These are phyloP conservation scores for Exaiptasia diaphana DNA, from an alignment of 64 coral and sea anemone genomes.

Conservation along the genomic window DNA sequence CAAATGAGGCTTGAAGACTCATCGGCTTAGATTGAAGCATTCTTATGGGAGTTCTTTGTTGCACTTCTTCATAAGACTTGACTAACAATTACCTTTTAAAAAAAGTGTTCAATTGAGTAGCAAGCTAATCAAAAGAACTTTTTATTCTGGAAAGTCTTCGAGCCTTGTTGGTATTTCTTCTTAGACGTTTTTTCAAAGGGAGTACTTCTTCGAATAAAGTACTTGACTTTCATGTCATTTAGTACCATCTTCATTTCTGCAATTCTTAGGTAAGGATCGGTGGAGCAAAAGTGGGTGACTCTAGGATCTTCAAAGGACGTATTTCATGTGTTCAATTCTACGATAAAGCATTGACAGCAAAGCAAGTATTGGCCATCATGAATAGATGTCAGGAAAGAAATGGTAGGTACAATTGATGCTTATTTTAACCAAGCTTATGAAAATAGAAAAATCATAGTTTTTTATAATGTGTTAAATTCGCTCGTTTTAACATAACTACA, in stretches of 20 bases:
- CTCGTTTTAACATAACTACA: too few relatives aligned
- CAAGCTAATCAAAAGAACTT: neutral
- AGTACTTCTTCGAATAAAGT: neutral
- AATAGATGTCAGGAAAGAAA: too few relatives aligned
- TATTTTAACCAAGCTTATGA: too few relatives aligned
- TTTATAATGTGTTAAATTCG: too few relatives aligned
- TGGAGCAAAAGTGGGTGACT: neutral
- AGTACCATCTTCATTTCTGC: neutral
- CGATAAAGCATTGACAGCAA: constrained; percentile 52
- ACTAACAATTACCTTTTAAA: too few relatives aligned
- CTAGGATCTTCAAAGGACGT: constrained; percentile 51
- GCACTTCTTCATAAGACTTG: too few relatives aligned
- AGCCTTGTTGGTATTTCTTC: neutral
- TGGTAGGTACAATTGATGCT: too few relatives aligned
- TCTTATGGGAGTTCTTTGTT: too few relatives aligned
- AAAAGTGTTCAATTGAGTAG: neutral
- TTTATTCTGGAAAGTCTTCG: neutral
- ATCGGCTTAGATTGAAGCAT: too few relatives aligned
- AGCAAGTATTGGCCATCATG: constrained; percentile 32
- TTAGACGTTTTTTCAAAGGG: neutral
- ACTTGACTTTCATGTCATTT: neutral
- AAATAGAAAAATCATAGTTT: too few relatives aligned
- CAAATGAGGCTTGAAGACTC: too few relatives aligned
- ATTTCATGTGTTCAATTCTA: constrained; percentile 72
- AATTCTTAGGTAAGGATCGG: neutral